Percentiles rank a stretch among this genome's conserved stretches.
Evolutionary conservation across 2,113 vertebrate genomes (phyloP).

Genomic region (Sebastes fasciatus): DNA sequence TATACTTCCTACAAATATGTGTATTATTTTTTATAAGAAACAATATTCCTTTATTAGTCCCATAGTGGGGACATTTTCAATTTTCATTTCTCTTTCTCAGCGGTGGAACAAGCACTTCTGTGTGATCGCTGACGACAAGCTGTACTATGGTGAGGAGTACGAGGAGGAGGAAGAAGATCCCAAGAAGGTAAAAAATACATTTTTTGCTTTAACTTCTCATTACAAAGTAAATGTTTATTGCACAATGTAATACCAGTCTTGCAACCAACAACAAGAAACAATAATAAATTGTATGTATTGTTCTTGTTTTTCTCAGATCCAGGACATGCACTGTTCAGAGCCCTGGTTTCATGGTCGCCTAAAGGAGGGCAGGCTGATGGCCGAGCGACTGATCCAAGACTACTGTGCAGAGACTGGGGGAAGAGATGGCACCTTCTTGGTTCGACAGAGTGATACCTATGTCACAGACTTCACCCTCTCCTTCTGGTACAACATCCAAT

Average conservation of each 20-base stretch:
- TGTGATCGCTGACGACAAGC: slow-evolving; percentile 90
- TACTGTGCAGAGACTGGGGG: slow-evolving; percentile 90
- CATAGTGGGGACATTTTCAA: too few species aligned
- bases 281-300: background rate
- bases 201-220: background rate
- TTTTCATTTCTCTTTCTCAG: slow-evolving; percentile 72
- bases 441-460: slow-evolving; percentile 90
- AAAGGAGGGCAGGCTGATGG: slow-evolving; percentile 88
- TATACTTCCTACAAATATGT: background rate
- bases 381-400: slow-evolving; percentile 91
- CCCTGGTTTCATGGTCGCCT: slow-evolving; percentile 95
- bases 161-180: slow-evolving; percentile 88
- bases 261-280: background rate
- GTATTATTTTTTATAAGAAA: too few species aligned
- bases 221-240: background rate
- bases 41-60: too few species aligned
- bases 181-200: slow-evolving; percentile 79
- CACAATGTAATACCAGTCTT: background rate
- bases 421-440: slow-evolving; percentile 93
- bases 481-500: slow-evolving; percentile 88
- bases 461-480: slow-evolving; percentile 91
- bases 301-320: slow-evolving; percentile 66
- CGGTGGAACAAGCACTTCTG: slow-evolving; percentile 96
- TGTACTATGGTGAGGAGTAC: slow-evolving; percentile 95
- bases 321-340: slow-evolving; percentile 89